Conservation (phyloP, 2,797 vertebrate species). For the Typhlichthys eigenmanni region DNA sequence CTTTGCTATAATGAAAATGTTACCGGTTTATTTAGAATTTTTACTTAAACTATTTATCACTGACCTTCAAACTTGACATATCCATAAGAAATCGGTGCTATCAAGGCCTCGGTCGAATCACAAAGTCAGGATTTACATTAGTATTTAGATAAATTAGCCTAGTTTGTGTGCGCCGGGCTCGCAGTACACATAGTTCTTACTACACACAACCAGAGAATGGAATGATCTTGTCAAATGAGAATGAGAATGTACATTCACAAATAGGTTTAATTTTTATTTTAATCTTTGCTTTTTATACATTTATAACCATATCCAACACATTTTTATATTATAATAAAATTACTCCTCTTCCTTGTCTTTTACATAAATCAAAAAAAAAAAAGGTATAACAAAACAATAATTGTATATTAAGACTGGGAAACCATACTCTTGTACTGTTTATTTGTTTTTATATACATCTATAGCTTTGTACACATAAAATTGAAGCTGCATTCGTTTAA, state of each 20-base stretch:
- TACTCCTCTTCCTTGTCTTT: constrained; percentile 73
- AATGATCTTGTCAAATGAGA: neutral
- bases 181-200: neutral
- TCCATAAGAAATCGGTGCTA: neutral
- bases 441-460: constrained; percentile 35
- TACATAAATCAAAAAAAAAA: constrained; percentile 71
- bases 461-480: constrained; percentile 77
- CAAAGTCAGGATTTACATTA: neutral
- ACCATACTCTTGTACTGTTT: constrained; percentile 75
- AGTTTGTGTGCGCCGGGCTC: neutral
- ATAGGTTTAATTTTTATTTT: constrained; percentile 84
- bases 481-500: constrained; percentile 69
- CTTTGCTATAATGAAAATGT: no score
- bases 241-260: constrained; percentile 71
- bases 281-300: constrained; percentile 76
- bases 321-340: constrained; percentile 81
- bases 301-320: constrained; percentile 80
- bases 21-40: no score
- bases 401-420: constrained; percentile 81
- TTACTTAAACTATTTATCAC: no score
- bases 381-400: no score
- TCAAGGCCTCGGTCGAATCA: neutral
- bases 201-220: neutral
- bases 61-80: no score
- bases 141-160: neutral